Percentiles rank a stretch among this genome's conserved stretches.
Evolutionary conservation across 2,797 vertebrate species (phyloP).

Genomic region (Prionace glauca): DNA sequence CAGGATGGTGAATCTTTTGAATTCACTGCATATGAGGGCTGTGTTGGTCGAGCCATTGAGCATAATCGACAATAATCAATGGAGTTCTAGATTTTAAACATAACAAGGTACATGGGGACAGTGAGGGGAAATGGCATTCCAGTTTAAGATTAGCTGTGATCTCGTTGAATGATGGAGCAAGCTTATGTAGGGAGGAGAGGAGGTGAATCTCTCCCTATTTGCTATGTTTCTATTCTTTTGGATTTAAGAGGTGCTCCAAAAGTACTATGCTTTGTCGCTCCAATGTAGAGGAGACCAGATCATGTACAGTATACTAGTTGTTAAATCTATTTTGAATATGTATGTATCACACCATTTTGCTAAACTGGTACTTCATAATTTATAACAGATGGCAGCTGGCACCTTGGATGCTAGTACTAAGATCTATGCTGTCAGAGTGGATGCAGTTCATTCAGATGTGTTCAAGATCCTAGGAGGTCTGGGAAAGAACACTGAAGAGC

Average conservation of each 20-base stretch:
- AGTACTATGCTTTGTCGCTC: neutral
- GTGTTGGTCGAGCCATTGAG: no score
- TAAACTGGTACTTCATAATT: neutral
- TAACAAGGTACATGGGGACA: no score
- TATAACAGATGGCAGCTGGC: constrained; percentile 76
- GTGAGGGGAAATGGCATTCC: no score
- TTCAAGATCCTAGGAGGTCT: constrained; percentile 82
- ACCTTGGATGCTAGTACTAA: constrained; percentile 91
- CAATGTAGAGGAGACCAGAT: neutral
- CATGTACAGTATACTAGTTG: neutral
- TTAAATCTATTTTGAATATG: neutral
- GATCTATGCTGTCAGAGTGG: constrained; percentile 90
- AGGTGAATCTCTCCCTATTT: no score
- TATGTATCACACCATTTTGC: neutral
- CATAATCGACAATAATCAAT: no score
- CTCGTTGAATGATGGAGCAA: neutral
- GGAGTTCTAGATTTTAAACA: no score
- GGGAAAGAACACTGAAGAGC: constrained; percentile 64
- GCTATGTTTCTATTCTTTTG: no score
- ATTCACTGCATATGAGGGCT: no score
- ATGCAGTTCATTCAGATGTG: constrained; percentile 78
- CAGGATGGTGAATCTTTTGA: no score
- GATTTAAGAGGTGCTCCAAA: neutral
- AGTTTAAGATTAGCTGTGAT: no score
- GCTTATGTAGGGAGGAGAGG: no score